Conservation (phyloP, 2,113 vertebrate genomes). For the Misgurnus mizolepis region DNA sequence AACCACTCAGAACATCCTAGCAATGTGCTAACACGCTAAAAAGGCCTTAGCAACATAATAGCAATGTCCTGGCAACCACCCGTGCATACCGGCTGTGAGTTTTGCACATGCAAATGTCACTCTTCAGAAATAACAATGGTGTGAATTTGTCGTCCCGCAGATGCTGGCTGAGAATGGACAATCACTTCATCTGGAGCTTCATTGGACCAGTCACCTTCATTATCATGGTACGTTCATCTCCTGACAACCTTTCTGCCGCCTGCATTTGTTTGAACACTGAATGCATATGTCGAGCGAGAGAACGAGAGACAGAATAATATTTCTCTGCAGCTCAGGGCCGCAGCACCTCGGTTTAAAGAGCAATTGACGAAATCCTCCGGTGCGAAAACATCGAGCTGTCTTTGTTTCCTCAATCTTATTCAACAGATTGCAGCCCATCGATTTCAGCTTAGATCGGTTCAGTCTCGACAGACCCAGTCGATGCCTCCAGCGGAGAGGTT, state of each 20-base stretch:
- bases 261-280: not conserved
- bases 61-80: not conserved
- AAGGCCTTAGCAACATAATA: not conserved
- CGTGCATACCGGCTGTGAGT: no score
- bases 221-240: slow-evolving; percentile 87
- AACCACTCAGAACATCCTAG: not conserved
- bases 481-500: slow-evolving; percentile 41
- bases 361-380: slow-evolving; percentile 47
- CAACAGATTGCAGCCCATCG: slow-evolving; percentile 46
- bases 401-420: slow-evolving; percentile 53
- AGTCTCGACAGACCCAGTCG: slow-evolving; percentile 53
- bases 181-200: slow-evolving; percentile 99
- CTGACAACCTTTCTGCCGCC: not conserved
- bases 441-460: slow-evolving; percentile 56
- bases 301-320: slow-evolving; percentile 41
- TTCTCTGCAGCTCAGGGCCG: slow-evolving; percentile 31
- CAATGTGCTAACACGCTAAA: no score
- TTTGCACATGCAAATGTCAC: no score
- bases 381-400: slow-evolving; percentile 43
- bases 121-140: not conserved
- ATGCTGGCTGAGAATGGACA: slow-evolving; percentile 98
- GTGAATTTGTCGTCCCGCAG: slow-evolving; percentile 64
- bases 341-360: slow-evolving; percentile 55
- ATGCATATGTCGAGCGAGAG: slow-evolving; percentile 44
- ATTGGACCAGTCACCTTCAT: slow-evolving; percentile 98